These are phyloP conservation scores for Rhinophrynus dorsalis DNA, from an alignment of 2,797 vertebrate genomes.

Conservation along the genomic window DNA sequence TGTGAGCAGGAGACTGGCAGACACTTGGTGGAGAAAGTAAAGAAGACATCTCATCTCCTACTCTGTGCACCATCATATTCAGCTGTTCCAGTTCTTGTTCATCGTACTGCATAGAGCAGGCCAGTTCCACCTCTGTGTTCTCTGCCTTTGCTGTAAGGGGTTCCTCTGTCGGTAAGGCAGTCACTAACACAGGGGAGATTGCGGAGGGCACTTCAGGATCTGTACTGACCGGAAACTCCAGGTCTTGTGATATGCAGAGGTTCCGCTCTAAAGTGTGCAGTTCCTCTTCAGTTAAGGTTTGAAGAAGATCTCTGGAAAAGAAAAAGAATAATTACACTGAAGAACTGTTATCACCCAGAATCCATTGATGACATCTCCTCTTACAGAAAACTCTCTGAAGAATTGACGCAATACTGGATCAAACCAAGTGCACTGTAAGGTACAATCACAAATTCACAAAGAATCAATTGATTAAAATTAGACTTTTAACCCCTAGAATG, in stretches of 20 bases:
- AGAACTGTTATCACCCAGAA: too few species aligned
- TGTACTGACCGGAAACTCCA: constrained; percentile 65
- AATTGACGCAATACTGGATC: too few species aligned
- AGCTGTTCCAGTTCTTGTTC: constrained; percentile 95
- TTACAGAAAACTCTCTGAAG: too few species aligned
- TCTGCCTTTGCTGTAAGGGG: constrained; percentile 62
- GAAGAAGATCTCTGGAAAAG: constrained; percentile 83
- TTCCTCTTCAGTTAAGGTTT: constrained; percentile 88
- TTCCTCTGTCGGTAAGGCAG: constrained; percentile 59
- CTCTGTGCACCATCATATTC: constrained; percentile 91
- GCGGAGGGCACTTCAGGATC: constrained; percentile 65
- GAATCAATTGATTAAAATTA: too few species aligned
- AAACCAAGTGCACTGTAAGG: too few species aligned
- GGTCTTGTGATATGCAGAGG: constrained; percentile 92
- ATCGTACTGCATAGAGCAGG: constrained; percentile 97
- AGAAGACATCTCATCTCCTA: constrained; percentile 93
- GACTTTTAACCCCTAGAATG: too few species aligned
- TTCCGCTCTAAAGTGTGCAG: constrained; percentile 84
- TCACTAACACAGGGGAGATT: constrained; percentile 57
- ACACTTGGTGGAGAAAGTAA: constrained; percentile 91
- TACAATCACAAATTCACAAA: too few species aligned
- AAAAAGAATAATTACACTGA: too few species aligned
- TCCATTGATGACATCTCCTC: too few species aligned
- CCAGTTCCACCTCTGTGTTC: constrained; percentile 83
- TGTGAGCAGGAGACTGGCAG: constrained; percentile 83